Conservation (phyloP, 2,888 invertebrate species). For the Bombylius major region DNA sequence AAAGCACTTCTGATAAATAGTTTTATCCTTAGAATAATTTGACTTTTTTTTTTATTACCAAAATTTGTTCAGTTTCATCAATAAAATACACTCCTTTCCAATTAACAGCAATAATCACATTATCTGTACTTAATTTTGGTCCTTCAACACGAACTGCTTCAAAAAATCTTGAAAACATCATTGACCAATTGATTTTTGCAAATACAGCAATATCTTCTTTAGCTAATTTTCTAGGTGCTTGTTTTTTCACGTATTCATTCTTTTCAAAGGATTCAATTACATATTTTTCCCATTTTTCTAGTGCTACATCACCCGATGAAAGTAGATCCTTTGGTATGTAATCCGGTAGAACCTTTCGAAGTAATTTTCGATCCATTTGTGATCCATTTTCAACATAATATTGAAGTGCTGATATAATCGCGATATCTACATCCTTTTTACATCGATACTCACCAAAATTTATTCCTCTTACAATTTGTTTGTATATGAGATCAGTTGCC, state of each 20-base stretch:
- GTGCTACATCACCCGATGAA: slow-evolving; percentile 46
- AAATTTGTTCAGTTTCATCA: slow-evolving; percentile 81
- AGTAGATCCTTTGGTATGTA: slow-evolving; percentile 29
- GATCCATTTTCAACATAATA: slow-evolving; percentile 74
- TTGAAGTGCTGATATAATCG: slow-evolving; percentile 80
- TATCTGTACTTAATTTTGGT: slow-evolving; percentile 50
- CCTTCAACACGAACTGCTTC: slow-evolving; percentile 73
- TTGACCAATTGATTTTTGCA: slow-evolving; percentile 86
- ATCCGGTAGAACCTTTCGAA: slow-evolving; percentile 21
- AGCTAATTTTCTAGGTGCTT: slow-evolving; percentile 52
- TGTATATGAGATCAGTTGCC: slow-evolving; percentile 80
- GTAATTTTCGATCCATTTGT: slow-evolving; percentile 46
- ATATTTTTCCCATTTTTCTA: slow-evolving; percentile 57
- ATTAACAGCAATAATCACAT: slow-evolving; percentile 85
- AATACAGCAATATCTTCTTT: slow-evolving; percentile 86
- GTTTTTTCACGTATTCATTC: slow-evolving; percentile 57
- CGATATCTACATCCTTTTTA: slow-evolving; percentile 68
- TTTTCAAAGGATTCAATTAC: slow-evolving; percentile 58
- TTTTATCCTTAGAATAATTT: not conserved
- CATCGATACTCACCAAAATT: slow-evolving; percentile 88
- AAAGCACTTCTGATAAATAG: not conserved
- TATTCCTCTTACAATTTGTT: slow-evolving; percentile 75
- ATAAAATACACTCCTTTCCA: slow-evolving; percentile 88
- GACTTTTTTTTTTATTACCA: slow-evolving; percentile 27
- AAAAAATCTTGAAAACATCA: slow-evolving; percentile 87